Evolutionary conservation across 2,797 vertebrate genomes (phyloP).

Genomic region (Alectoris magna): DNA sequence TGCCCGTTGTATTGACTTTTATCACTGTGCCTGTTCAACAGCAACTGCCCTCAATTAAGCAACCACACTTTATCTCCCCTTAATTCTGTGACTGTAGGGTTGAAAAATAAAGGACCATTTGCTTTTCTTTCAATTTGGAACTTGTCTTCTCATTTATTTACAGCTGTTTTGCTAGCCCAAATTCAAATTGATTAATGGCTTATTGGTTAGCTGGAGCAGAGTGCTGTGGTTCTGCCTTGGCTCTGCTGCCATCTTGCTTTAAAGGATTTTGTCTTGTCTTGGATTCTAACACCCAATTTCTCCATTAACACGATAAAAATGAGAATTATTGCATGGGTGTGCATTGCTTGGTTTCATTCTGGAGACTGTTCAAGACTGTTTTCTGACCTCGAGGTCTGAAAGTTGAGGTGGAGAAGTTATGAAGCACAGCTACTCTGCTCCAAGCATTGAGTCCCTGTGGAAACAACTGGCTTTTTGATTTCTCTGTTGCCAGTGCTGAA

Average conservation of each 20-base stretch:
- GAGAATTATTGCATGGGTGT: background rate
- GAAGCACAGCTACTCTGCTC: background rate
- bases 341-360: background rate
- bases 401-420: background rate
- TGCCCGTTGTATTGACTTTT: background rate
- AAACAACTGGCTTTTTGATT: background rate
- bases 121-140: background rate
- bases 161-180: background rate
- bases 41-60: background rate
- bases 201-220: background rate
- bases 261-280: background rate
- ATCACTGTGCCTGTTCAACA: background rate
- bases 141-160: background rate
- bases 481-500: background rate
- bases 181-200: background rate
- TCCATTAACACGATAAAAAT: background rate
- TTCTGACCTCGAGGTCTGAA: background rate
- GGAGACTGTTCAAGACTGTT: background rate
- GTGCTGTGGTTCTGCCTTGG: background rate
- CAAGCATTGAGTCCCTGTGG: background rate
- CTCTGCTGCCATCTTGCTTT: background rate
- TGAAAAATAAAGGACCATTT: background rate
- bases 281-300: background rate
- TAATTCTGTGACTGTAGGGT: background rate
- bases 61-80: background rate